phyloP scores from a whole-genome alignment of 2,888 invertebrate species.

The Nezara viridula region DNA sequence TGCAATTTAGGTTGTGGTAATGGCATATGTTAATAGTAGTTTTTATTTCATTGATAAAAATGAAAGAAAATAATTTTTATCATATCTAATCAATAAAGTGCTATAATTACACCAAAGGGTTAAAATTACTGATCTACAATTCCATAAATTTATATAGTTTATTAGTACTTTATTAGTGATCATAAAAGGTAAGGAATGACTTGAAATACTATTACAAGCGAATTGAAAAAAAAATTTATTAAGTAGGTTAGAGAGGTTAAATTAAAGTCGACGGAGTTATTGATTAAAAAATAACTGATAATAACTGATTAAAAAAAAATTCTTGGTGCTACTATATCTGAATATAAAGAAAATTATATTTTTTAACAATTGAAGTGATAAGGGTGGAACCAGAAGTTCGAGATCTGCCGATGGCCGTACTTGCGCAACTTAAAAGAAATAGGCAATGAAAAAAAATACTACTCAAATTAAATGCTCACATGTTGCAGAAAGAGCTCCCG shows the following conservation, averaged over 20 bases:
- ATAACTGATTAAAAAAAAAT: no score
- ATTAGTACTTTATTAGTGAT: not conserved
- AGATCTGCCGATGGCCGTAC: conserved; percentile 23
- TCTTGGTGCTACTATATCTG: not conserved
- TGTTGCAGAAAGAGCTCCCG: conserved; percentile 71
- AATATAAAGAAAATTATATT: not conserved
- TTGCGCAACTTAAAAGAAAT: not conserved
- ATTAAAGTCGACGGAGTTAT: not conserved
- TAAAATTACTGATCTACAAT: not conserved
- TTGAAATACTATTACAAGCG: not conserved
- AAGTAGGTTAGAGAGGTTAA: not conserved
- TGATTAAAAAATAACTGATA: not conserved
- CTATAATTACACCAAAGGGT: not conserved
- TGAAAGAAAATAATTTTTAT: no score
- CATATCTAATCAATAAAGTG: not conserved
- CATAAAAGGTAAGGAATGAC: not conserved
- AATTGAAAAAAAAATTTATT: not conserved
- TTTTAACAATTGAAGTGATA: conserved; percentile 19
- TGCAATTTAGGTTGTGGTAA: not conserved
- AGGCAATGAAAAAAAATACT: not conserved
- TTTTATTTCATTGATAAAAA: no score
- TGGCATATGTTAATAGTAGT: no score
- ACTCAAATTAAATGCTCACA: conserved; percentile 70
- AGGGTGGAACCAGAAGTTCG: conserved; percentile 49
- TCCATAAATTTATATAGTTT: not conserved